These are phyloP conservation scores for Chrysomallon squamiferum DNA, from an alignment of 1,140 invertebrate genomes.

Conservation along the genomic window DNA sequence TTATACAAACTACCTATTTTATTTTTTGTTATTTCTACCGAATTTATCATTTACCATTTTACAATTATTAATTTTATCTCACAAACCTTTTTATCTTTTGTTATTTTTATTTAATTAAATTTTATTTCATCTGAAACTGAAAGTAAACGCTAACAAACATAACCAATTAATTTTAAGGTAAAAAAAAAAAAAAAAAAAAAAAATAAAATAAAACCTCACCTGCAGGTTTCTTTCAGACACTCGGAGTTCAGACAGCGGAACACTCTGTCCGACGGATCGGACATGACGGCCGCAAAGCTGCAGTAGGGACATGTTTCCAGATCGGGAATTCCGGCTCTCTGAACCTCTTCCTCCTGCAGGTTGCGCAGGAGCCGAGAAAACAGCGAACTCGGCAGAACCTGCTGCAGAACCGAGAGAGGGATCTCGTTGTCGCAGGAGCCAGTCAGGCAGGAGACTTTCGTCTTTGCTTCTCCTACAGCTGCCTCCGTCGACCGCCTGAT, in stretches of 20 bases:
- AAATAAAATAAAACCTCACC: no score
- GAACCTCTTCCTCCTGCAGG: slow-evolving; percentile 70
- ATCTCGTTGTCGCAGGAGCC: slow-evolving; percentile 46
- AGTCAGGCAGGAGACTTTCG: slow-evolving; percentile 66
- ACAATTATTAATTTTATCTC: no score
- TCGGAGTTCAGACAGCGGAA: slow-evolving; percentile 73
- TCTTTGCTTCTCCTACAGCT: slow-evolving; percentile 67
- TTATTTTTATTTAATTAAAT: no score
- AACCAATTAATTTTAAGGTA: no score
- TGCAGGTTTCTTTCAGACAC: slow-evolving; percentile 73
- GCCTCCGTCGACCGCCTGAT: slow-evolving; percentile 65
- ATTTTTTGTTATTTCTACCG: no score
- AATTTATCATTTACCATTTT: no score
- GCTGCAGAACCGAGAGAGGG: slow-evolving; percentile 46
- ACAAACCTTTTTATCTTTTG: no score
- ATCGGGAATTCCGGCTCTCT: slow-evolving; percentile 69
- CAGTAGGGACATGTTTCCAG: slow-evolving; percentile 73
- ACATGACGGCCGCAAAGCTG: slow-evolving; percentile 70
- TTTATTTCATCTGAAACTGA: no score
- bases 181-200: no score
- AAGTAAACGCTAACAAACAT: no score
- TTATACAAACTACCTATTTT: no score
- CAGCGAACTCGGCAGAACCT: slow-evolving; percentile 64
- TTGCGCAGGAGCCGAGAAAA: slow-evolving; percentile 68
- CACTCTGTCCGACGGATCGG: slow-evolving; percentile 68